Evolutionary conservation across 2,888 invertebrate genomes (phyloP).

Genomic region (Scaeva pyrastri): DNA sequence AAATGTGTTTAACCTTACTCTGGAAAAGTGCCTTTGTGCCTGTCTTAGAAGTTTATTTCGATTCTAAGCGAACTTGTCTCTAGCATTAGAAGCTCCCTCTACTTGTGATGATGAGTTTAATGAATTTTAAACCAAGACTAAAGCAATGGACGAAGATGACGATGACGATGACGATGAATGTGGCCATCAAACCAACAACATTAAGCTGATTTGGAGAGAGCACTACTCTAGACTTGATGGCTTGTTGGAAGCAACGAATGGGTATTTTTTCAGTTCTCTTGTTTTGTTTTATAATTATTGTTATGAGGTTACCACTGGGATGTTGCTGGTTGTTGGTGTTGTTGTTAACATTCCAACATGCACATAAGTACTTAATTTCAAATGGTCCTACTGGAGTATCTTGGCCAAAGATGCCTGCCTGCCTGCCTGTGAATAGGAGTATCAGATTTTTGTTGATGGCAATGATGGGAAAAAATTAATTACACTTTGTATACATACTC

Average conservation of each 20-base stretch:
- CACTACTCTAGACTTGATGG: neutral
- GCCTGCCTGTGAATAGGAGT: neutral
- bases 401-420: neutral
- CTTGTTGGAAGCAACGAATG: constrained; percentile 47
- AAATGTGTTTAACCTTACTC: neutral
- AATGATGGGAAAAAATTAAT: constrained; percentile 46
- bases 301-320: constrained; percentile 21
- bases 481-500: constrained; percentile 33
- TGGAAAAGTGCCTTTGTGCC: neutral
- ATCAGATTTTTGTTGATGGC: neutral
- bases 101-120: neutral
- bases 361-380: constrained; percentile 63
- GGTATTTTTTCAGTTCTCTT: neutral
- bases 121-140: constrained; percentile 13
- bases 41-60: neutral
- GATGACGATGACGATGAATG: neutral
- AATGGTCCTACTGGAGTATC: neutral
- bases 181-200: constrained; percentile 24
- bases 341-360: constrained; percentile 72
- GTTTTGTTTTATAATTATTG: constrained; percentile 52
- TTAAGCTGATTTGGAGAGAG: constrained; percentile 8
- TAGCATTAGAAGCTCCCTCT: constrained; percentile 7
- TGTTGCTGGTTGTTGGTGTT: constrained; percentile 16
- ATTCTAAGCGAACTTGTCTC: neutral
- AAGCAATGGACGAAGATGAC: neutral